Percentiles rank a stretch among this genome's conserved stretches.
These are phyloP conservation scores for Rhineura floridana DNA, from an alignment of 2,113 vertebrate species.

Conservation along the genomic window DNA sequence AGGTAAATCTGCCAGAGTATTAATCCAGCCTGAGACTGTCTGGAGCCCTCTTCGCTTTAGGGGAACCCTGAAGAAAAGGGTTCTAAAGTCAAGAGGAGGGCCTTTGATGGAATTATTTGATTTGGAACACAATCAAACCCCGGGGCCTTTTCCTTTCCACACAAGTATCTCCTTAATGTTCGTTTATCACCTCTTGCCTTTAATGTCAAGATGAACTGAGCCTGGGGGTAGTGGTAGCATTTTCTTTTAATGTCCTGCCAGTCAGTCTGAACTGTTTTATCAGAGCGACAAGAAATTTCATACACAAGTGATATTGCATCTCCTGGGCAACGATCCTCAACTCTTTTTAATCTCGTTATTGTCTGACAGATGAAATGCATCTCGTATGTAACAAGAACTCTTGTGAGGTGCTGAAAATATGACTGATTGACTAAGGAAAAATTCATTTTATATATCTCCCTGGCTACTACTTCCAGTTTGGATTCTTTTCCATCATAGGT, in stretches of 20 bases:
- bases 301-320: constrained; percentile 12
- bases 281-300: constrained; percentile 14
- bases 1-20: not conserved
- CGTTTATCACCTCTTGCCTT: constrained; percentile 9
- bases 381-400: not conserved
- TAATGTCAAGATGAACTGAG: constrained; percentile 11
- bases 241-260: constrained; percentile 33
- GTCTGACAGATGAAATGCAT: not conserved
- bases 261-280: constrained; percentile 18
- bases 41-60: constrained; percentile 19
- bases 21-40: not conserved
- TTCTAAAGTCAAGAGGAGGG: constrained; percentile 8
- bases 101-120: constrained; percentile 2
- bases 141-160: not conserved
- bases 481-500: not conserved
- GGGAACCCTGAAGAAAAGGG: not conserved
- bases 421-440: not conserved
- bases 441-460: not conserved
- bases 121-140: constrained; percentile 25
- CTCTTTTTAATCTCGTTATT: not conserved
- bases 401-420: not conserved
- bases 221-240: not conserved
- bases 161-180: not conserved
- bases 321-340: not conserved
- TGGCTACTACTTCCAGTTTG: not conserved